Percentiles rank a stretch among this genome's conserved stretches.
These are phyloP conservation scores for Phrynocephalus versicolor DNA, from an alignment of 2,113 vertebrate genomes.

Conservation along the genomic window DNA sequence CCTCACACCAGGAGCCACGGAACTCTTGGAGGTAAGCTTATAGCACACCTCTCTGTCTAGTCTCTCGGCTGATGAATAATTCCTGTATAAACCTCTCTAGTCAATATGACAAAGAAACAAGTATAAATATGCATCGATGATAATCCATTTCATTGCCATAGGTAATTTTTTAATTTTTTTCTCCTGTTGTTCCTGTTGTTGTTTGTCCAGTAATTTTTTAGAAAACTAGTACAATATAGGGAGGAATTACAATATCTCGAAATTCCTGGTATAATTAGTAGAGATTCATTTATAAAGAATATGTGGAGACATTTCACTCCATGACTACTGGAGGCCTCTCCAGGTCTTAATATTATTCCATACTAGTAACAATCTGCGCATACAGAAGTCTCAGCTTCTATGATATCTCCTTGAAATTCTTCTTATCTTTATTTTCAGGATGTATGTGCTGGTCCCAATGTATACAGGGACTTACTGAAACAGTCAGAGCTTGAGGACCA, in stretches of 20 bases:
- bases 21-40: conserved; percentile 71
- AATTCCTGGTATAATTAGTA: neutral
- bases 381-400: neutral
- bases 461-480: conserved; percentile 69
- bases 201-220: too few relatives aligned
- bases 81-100: neutral
- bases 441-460: conserved; percentile 52
- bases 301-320: neutral
- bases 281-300: neutral
- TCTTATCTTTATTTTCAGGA: conserved; percentile 61
- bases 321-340: neutral
- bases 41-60: neutral
- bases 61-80: neutral
- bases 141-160: neutral
- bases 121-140: neutral
- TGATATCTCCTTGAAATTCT: conserved; percentile 3
- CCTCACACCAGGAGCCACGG: conserved; percentile 62
- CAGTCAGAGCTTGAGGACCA: conserved; percentile 68
- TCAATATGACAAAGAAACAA: neutral
- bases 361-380: neutral
- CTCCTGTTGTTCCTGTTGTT: neutral
- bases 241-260: too few relatives aligned
- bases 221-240: too few relatives aligned
- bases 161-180: neutral
- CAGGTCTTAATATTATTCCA: neutral